These are phyloP conservation scores for Aproaerema taeniolella DNA, from an alignment of 2,888 invertebrate species.

Conservation along the genomic window DNA sequence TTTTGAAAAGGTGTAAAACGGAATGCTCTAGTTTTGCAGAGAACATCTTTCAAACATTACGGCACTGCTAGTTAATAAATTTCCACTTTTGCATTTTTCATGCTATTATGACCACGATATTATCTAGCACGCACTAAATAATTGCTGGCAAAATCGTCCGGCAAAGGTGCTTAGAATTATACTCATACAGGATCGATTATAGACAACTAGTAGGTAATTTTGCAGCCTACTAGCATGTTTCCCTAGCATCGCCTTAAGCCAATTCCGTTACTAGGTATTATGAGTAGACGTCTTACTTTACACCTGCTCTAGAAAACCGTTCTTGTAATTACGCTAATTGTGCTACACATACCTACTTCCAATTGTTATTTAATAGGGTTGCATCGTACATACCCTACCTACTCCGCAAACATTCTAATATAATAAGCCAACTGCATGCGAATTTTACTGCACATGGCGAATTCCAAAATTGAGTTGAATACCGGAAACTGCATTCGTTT, in stretches of 20 bases:
- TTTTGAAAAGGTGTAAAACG: no score
- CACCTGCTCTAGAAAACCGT: constrained; percentile 70
- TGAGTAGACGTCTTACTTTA: constrained; percentile 52
- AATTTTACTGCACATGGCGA: constrained; percentile 4
- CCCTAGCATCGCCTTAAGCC: constrained; percentile 64
- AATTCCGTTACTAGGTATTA: constrained; percentile 69
- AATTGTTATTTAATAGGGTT: constrained; percentile 21
- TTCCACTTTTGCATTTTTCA: constrained; percentile 12
- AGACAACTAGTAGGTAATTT: constrained; percentile 62
- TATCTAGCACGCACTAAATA: constrained; percentile 29
- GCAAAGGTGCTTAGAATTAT: constrained; percentile 61
- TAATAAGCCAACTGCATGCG: neutral
- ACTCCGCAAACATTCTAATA: no score
- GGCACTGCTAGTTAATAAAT: no score
- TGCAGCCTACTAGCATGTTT: constrained; percentile 63
- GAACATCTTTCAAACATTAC: no score
- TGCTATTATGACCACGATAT: constrained; percentile 9
- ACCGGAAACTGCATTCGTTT: constrained; percentile 10
- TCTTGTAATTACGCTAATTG: constrained; percentile 67
- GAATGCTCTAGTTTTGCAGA: no score
- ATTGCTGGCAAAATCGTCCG: constrained; percentile 39
- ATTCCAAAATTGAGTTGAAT: constrained; percentile 4
- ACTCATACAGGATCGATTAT: constrained; percentile 49
- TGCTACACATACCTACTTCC: constrained; percentile 36
- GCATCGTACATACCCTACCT: neutral